Conservation (phyloP, 1,140 invertebrate genomes). For the Zeugodacus cucurbitae region DNA sequence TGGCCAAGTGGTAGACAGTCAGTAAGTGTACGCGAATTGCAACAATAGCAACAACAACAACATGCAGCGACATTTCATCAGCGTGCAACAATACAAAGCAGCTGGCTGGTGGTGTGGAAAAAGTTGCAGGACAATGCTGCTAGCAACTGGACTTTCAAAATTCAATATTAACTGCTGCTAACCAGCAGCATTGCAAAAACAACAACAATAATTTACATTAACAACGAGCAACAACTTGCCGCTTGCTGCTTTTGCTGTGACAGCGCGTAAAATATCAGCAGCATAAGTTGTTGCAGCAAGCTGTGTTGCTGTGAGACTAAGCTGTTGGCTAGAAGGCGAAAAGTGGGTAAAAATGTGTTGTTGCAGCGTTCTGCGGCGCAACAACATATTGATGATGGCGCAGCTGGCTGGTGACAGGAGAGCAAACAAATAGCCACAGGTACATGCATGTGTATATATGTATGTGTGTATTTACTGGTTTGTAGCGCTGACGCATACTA, state of each 20-base stretch:
- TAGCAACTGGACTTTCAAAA: constrained; percentile 24
- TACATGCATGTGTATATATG: not conserved
- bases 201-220: not conserved
- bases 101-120: not conserved
- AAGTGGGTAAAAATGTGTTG: not conserved
- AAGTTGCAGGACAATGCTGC: not conserved
- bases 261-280: not conserved
- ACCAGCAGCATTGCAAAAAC: not conserved
- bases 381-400: not conserved
- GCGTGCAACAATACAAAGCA: not conserved
- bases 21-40: not conserved
- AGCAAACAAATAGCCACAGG: not conserved
- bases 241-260: not conserved
- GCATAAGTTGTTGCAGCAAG: not conserved
- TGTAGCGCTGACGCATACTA: too few species aligned
- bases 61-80: not conserved
- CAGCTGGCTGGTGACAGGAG: constrained; percentile 5
- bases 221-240: not conserved
- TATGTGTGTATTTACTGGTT: not conserved
- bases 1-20: not conserved
- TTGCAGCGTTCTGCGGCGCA: not conserved
- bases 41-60: not conserved
- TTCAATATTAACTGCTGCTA: not conserved
- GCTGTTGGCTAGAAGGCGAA: not conserved
- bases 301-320: not conserved